Percentiles rank a stretch among this genome's conserved stretches.
phyloP scores from a whole-genome alignment of 2,888 invertebrate species.

The Phyto melanocephala region DNA sequence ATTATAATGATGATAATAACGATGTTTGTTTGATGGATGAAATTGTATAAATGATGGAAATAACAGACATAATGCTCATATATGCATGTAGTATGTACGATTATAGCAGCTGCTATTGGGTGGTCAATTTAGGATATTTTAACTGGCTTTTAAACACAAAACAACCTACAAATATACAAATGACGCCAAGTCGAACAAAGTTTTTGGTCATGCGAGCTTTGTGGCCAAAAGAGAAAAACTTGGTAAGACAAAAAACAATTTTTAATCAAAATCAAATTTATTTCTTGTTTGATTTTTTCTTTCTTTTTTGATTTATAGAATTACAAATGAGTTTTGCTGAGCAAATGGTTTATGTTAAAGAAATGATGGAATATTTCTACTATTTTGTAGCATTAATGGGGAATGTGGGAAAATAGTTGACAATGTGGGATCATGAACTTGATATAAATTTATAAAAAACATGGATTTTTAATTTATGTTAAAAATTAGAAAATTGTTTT shows the following conservation, averaged over 20 bases:
- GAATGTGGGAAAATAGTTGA: too few relatives aligned
- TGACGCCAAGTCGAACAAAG: background rate
- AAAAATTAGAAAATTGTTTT: too few relatives aligned
- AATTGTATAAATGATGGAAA: conserved; percentile 7
- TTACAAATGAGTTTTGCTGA: conserved; percentile 49
- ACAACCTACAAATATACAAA: background rate
- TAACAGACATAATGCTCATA: too few relatives aligned
- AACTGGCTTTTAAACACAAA: background rate
- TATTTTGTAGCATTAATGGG: too few relatives aligned
- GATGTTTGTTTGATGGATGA: conserved; percentile 46
- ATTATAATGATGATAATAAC: conserved; percentile 56
- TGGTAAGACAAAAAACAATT: background rate
- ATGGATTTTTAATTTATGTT: too few relatives aligned
- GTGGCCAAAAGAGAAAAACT: background rate
- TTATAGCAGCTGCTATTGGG: conserved; percentile 18
- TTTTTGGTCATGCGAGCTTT: background rate
- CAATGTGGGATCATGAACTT: background rate
- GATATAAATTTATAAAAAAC: too few relatives aligned
- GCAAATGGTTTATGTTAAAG: background rate
- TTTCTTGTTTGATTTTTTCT: background rate
- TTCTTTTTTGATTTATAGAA: conserved; percentile 4
- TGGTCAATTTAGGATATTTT: conserved; percentile 20
- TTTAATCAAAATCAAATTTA: conserved; percentile 25
- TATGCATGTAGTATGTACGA: background rate
- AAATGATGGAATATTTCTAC: background rate